Percentiles rank a stretch among this genome's conserved stretches.
phyloP scores from a whole-genome alignment of 2,113 vertebrate species.

The Brevimyrus niger region DNA sequence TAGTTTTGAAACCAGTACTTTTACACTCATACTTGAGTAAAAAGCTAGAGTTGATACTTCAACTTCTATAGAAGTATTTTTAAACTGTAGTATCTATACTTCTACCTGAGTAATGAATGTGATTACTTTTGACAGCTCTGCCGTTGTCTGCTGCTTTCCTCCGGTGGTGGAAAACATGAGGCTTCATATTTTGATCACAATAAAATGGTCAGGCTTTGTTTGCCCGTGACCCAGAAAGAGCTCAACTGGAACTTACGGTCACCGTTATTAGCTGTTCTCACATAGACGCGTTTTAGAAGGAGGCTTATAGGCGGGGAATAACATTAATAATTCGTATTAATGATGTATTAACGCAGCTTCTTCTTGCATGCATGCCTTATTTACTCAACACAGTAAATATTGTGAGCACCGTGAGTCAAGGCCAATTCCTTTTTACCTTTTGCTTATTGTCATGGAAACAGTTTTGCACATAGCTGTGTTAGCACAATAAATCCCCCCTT shows the following conservation, averaged over 20 bases:
- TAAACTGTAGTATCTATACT: no score
- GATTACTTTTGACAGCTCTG: no score
- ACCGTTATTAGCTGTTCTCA: neutral
- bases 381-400: neutral
- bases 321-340: neutral
- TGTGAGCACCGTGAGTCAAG: neutral
- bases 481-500: neutral
- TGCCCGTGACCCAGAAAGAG: neutral
- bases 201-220: neutral
- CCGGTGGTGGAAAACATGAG: neutral
- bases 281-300: neutral
- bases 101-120: no score
- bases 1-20: no score
- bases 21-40: no score
- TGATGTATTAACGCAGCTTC: neutral
- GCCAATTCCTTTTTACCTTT: neutral
- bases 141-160: neutral
- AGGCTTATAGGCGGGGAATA: neutral
- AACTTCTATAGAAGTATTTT: no score
- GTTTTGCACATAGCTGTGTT: neutral
- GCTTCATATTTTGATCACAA: neutral
- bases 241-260: neutral
- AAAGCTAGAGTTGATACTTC: no score
- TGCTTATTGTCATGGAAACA: slow-evolving; percentile 4
- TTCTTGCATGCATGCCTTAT: neutral